Percentiles rank a stretch among this genome's conserved stretches.
Conservation (phyloP, 2,797 vertebrate species). For the Menidia menidia region DNA sequence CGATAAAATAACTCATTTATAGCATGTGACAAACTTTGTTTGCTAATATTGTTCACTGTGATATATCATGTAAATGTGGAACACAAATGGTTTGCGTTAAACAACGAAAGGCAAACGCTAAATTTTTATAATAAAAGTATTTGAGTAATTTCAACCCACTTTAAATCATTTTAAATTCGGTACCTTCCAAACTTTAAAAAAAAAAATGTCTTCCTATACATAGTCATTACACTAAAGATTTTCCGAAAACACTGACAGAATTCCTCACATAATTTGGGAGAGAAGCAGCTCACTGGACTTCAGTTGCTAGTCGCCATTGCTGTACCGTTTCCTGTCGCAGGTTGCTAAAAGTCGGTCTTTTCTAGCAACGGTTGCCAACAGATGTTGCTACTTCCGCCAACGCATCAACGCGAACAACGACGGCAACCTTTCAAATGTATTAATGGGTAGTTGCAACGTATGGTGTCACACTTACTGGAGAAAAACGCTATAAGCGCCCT, state of each 20-base stretch:
- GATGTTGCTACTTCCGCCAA: slow-evolving; percentile 26
- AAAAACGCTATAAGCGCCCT: slow-evolving; percentile 60
- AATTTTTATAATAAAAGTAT: too few relatives aligned
- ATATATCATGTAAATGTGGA: too few relatives aligned
- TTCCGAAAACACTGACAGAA: not conserved
- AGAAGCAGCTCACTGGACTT: slow-evolving; percentile 6
- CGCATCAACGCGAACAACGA: not conserved
- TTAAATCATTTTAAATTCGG: too few relatives aligned
- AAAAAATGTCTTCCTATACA: not conserved
- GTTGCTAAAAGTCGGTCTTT: slow-evolving; percentile 10
- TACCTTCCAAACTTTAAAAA: not conserved
- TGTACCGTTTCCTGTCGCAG: slow-evolving; percentile 30
- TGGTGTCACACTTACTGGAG: slow-evolving; percentile 53
- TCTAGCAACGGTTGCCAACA: slow-evolving; percentile 64
- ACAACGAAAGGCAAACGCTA: too few relatives aligned
- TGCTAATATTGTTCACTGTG: not conserved
- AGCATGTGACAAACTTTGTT: not conserved
- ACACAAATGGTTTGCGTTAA: too few relatives aligned
- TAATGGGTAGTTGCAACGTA: not conserved
- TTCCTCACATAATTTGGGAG: not conserved
- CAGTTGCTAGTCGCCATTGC: slow-evolving; percentile 61
- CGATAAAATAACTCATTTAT: not conserved
- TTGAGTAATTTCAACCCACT: too few relatives aligned
- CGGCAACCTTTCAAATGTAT: not conserved
- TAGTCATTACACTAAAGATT: not conserved